Evolutionary conservation across 2,113 vertebrate genomes (phyloP), one percentile per base, ranked within the genome.

Genomic region (Syrmaticus mikado): DNA sequence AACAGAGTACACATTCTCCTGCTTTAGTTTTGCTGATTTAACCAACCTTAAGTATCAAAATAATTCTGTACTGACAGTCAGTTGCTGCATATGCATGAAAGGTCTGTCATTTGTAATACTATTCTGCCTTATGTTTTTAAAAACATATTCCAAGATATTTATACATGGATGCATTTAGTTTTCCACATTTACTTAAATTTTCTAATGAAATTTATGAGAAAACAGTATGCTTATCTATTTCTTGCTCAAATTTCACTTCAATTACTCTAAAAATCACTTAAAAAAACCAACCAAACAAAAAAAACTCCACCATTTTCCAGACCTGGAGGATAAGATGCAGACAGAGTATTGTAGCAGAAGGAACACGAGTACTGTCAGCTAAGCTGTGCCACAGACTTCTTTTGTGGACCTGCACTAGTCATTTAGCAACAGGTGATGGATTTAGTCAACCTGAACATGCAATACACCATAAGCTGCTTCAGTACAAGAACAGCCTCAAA

Each of bases 341-440:
- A 66, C 10, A 30, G 17, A n/a, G 30, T 57, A 57, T 12, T 20
- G 30, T 57, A 57, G 32, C 30, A 57, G 17, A 32, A 57, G 18
- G 30, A 58, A 11, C 4, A 11, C 1, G 12, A 30, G 8, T 12
- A 22, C 16, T 43, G 25, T 32, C 28, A 70, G 16, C 8, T 81
- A 27, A 82, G 50, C 58, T 34, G 53, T 28, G 83, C 76, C 21
- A 68, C 9, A 10, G 43, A 19, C 27, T 72, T 27, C 9, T 45
- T 41, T 32, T 32, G 22, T 46, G 22, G 17, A 43, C 45, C 38
- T 87, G 48, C 32, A 24, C 18, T 36, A 65, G 43, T 21, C 28
- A 32, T 14, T 46, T 43, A 61, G 32, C 0, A 0, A 30, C 8
- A 3, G 28, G 21, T n/a, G 53, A 82, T 45, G 53, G 79, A 73